A percentile compares a stretch with the other conserved stretches of the same genome.
These are phyloP conservation scores for Hypselothyrea guttata DNA, from an alignment of 2,888 invertebrate genomes.

Conservation along the genomic window DNA sequence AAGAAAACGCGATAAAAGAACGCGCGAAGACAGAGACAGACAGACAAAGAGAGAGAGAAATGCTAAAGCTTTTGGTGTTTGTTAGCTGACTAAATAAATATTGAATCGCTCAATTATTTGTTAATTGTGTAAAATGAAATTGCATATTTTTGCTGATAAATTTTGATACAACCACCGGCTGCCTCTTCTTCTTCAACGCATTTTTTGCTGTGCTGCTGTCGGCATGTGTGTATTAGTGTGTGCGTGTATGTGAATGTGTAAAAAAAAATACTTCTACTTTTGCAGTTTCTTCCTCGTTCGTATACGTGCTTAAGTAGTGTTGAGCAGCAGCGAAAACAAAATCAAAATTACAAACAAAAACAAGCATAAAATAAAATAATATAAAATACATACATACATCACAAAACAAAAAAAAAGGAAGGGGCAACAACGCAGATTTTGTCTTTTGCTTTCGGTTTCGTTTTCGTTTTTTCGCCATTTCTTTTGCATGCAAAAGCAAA, in stretches of 20 bases:
- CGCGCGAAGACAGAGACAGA: constrained; percentile 41
- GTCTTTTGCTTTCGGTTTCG: constrained; percentile 50
- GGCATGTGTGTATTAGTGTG: constrained; percentile 8
- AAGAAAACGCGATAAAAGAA: constrained; percentile 71
- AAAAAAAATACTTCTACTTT: constrained; percentile 59
- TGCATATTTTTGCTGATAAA: constrained; percentile 53
- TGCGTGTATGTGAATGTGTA: constrained; percentile 13
- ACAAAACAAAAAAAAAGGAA: constrained; percentile 45
- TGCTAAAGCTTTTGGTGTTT: constrained; percentile 41
- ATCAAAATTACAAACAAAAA: constrained; percentile 21
- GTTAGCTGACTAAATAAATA: constrained; percentile 66
- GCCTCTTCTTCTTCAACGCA: constrained; percentile 31
- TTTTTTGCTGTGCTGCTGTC: constrained; percentile 26
- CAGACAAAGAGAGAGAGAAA: constrained; percentile 21
- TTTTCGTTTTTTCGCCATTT: constrained; percentile 37
- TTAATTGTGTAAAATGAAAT: constrained; percentile 33
- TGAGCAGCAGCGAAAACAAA: constrained; percentile 43
- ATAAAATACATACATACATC: constrained; percentile 33
- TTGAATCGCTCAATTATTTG: constrained; percentile 53
- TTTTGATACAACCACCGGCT: constrained; percentile 73
- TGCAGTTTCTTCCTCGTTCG: constrained; percentile 68
- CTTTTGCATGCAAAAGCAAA: constrained; percentile 35
- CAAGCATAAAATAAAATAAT: constrained; percentile 8
- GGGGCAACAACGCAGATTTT: constrained; percentile 56
- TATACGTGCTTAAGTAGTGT: constrained; percentile 74